Conservation (phyloP, 2,113 vertebrate species). For the Notothenia rossii region DNA sequence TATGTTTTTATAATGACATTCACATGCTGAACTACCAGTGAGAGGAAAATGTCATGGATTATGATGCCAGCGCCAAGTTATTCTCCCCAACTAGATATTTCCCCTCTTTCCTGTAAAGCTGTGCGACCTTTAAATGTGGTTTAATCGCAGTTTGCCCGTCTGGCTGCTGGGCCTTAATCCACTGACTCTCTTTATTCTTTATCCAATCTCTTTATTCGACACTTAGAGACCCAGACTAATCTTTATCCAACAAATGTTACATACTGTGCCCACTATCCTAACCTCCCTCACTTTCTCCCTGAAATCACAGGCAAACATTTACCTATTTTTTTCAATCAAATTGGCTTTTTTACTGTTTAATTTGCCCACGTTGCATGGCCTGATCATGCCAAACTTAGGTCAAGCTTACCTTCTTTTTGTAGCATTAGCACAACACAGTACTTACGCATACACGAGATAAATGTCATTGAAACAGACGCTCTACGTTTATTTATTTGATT, state of each 20-base stretch:
- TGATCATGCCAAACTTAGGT: neutral
- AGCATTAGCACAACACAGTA: constrained; percentile 8
- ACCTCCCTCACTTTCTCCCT: neutral
- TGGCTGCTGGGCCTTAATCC: constrained; percentile 69
- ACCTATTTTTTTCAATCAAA: neutral
- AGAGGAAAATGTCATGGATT: constrained; percentile 6
- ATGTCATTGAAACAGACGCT: constrained; percentile 2
- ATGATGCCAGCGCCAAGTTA: constrained; percentile 6
- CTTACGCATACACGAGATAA: constrained; percentile 11
- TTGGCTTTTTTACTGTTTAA: constrained; percentile 25
- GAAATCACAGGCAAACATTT: constrained; percentile 15
- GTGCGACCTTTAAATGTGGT: constrained; percentile 65
- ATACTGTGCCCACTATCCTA: constrained; percentile 16
- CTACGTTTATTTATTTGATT: neutral
- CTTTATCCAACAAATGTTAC: constrained; percentile 62
- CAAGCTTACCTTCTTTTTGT: neutral
- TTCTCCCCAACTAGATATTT: constrained; percentile 31
- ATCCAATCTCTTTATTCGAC: constrained; percentile 74
- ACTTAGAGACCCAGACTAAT: constrained; percentile 53
- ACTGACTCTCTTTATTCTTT: constrained; percentile 70
- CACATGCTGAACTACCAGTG: neutral
- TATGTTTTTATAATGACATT: constrained; percentile 15
- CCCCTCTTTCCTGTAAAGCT: constrained; percentile 52
- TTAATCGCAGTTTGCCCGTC: constrained; percentile 66
- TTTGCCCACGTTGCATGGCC: constrained; percentile 13